Base-by-base conservation (phyloP, 1,140 invertebrate species). In the Hydropsyche tenuis region DNA sequence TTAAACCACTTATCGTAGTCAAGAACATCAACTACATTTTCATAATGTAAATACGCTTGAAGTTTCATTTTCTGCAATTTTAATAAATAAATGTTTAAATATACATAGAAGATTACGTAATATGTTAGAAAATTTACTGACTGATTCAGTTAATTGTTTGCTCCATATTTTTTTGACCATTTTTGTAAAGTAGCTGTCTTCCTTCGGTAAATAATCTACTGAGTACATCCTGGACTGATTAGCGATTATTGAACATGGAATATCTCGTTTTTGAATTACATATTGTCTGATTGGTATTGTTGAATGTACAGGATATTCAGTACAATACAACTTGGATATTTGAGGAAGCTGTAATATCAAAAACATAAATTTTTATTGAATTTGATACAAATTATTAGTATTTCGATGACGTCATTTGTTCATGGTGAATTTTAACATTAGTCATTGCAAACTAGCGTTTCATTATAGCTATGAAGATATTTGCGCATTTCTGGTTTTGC, bases 21-120 rank as follows among this genome's bases (percentile, higher is more conserved):
- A 12, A 90, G 83, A 79, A 87, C 86, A 78, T 90, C 88, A 23
- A 87, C 88, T 37, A 90, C 85, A 79, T 81, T 83, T 82, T 90
- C 89, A 82, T 90, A 91, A 5, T 90, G 77, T 73, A 89, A 82
- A 81, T 88, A 90, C 23, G 87, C 88, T 30, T 85, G 81, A 1
- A 87, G 82, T 81, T 87, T 87, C 20, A 89, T 79, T 75, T 86
- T 86, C 90, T 91, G 79, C 74, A 81, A 85, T 83, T 42, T 43
- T 2, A 16, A 14, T 14, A 63, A 27, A 37, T 1, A 9, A 18
- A 14, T 18, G 20, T 9, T 60, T 60, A 1, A 60, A 60, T 25
- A 1, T 7, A 3, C 25, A 12, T 1, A 25, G 2, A 9, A 25
- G 14, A 14, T 9, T 22, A 60, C 2, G 12, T 7, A 60, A 60